Percentiles rank a stretch among this genome's conserved stretches.
phyloP scores from a whole-genome alignment of 1,140 invertebrate genomes.

The Drosophila murphyi region DNA sequence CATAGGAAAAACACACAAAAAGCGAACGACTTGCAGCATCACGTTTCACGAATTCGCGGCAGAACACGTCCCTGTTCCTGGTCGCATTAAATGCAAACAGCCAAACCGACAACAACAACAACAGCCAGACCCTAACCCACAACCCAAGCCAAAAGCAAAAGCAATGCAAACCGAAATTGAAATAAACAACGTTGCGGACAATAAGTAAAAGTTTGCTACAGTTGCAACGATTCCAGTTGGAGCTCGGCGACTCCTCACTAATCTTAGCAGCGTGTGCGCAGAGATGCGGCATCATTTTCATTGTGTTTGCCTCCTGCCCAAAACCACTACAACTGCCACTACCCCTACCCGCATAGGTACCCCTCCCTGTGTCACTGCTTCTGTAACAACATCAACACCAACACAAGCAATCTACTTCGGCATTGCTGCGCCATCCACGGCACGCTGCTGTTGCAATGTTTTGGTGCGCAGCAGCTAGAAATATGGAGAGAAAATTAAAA shows the following conservation, averaged over 20 bases:
- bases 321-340: too few species aligned
- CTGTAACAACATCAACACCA: constrained; percentile 18
- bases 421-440: constrained; percentile 22
- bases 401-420: background rate
- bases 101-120: constrained; percentile 51
- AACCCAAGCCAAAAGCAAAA: constrained; percentile 52
- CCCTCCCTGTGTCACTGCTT: background rate
- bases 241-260: constrained; percentile 33
- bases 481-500: constrained; percentile 52
- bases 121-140: constrained; percentile 49
- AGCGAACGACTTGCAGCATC: constrained; percentile 78
- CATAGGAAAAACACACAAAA: constrained; percentile 31
- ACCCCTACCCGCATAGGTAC: background rate
- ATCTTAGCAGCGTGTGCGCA: constrained; percentile 43
- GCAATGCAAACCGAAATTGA: constrained; percentile 45
- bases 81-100: constrained; percentile 81
- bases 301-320: constrained; percentile 22
- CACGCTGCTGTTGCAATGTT: constrained; percentile 2
- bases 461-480: constrained; percentile 16
- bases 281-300: constrained; percentile 40
- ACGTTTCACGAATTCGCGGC: constrained; percentile 84
- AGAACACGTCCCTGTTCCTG: constrained; percentile 69
- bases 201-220: constrained; percentile 58
- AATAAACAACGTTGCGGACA: constrained; percentile 53
- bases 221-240: constrained; percentile 44